Evolutionary conservation across 2,113 vertebrate species (phyloP).

Genomic region (Platanista minor): DNA sequence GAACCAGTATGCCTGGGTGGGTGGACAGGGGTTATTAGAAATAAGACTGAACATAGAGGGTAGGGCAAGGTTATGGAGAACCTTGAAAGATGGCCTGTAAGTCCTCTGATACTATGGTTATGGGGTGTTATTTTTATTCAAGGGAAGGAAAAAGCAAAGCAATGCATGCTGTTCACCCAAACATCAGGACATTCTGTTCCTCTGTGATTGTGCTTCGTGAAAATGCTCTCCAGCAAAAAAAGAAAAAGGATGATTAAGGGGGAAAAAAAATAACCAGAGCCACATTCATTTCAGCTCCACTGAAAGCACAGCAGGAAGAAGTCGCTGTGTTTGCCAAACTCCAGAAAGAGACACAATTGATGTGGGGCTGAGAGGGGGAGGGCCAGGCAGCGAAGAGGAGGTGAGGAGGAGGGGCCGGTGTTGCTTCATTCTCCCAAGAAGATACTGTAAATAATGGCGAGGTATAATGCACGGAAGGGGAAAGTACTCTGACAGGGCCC

Average conservation of each 20-base stretch:
- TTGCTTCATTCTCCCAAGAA: constrained; percentile 64
- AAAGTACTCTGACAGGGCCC: constrained; percentile 67
- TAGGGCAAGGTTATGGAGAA: not conserved
- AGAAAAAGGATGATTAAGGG: constrained; percentile 63
- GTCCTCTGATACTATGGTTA: not conserved
- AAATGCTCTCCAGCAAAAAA: constrained; percentile 73
- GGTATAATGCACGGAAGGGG: constrained; percentile 25
- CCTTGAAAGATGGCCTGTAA: not conserved
- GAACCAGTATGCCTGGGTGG: fast-evolving
- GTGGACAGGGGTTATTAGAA: not conserved
- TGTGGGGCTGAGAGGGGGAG: not conserved
- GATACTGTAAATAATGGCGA: constrained; percentile 63
- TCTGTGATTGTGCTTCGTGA: constrained; percentile 73
- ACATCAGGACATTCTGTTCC: constrained; percentile 74
- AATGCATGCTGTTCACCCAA: constrained; percentile 40
- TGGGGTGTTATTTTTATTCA: constrained; percentile 42
- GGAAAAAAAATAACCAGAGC: constrained; percentile 34
- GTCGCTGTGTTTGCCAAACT: constrained; percentile 66
- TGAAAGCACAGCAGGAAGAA: constrained; percentile 71
- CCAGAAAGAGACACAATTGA: constrained; percentile 63
- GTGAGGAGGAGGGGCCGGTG: not conserved
- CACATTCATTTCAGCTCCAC: constrained; percentile 74
- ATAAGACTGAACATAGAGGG: not conserved
- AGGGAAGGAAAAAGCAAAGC: constrained; percentile 29
- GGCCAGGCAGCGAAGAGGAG: not conserved